Conservation (phyloP, 2,797 vertebrate genomes). For the Pantherophis alleghaniensis region DNA sequence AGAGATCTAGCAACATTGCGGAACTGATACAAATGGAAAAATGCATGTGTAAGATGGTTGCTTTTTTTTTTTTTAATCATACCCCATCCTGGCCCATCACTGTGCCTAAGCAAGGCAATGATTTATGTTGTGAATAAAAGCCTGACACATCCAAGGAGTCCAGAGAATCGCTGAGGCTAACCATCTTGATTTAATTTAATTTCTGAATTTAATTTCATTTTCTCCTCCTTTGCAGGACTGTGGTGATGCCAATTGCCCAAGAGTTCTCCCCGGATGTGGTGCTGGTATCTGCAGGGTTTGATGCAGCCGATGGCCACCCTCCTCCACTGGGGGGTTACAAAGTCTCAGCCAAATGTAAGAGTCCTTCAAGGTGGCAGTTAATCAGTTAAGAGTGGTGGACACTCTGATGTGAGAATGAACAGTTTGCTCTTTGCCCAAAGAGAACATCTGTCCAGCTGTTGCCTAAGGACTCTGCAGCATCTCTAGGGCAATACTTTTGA, state of each 20-base stretch:
- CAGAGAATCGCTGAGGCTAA: too few relatives aligned
- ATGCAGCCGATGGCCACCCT: constrained; percentile 86
- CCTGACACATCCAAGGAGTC: neutral
- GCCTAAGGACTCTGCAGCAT: neutral
- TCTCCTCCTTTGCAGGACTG: constrained; percentile 72
- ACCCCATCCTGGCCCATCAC: neutral
- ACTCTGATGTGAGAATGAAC: too few relatives aligned
- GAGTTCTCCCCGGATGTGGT: constrained; percentile 91
- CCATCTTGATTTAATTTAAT: rapidly evolving
- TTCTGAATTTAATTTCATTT: neutral
- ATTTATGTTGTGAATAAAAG: neutral
- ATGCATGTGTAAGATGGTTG: too few relatives aligned
- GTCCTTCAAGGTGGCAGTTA: neutral
- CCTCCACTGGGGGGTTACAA: constrained; percentile 85
- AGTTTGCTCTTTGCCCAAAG: neutral
- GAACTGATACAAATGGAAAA: neutral
- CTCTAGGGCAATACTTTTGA: neutral
- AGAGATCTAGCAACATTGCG: neutral
- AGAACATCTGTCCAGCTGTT: neutral
- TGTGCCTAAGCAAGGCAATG: too few relatives aligned
- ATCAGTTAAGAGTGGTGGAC: neutral
- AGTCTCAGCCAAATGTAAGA: constrained; percentile 93
- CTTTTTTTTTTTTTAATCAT: neutral
- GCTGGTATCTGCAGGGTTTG: constrained; percentile 91
- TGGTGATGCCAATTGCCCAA: constrained; percentile 92